These are phyloP conservation scores for Cantharis lateralis DNA, from an alignment of 2,888 invertebrate genomes.

Conservation along the genomic window DNA sequence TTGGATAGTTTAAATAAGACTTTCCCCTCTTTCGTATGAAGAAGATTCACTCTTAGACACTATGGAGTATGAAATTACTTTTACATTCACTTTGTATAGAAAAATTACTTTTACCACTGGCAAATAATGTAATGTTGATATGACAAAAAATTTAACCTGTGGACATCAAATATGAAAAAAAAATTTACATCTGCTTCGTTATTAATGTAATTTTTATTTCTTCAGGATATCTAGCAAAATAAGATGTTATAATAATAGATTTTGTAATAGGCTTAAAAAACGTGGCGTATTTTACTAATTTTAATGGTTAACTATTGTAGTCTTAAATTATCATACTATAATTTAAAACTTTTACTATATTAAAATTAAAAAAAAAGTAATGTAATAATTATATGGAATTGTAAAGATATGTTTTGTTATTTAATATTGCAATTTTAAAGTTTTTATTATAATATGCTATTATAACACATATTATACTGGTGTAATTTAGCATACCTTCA, in stretches of 20 bases:
- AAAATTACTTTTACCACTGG: constrained; percentile 33
- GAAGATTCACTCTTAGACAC: constrained; percentile 44
- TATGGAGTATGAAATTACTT: constrained; percentile 27
- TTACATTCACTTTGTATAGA: constrained; percentile 31
- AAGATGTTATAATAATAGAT: neutral
- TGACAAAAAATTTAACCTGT: neutral
- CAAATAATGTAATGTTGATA: constrained; percentile 11
- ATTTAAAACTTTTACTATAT: neutral
- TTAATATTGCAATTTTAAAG: neutral
- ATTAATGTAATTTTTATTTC: neutral
- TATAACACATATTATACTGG: neutral
- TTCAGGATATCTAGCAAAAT: neutral
- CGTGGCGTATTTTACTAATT: neutral
- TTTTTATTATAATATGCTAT: neutral
- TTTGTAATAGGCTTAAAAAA: neutral
- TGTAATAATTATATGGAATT: neutral
- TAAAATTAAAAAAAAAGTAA: neutral
- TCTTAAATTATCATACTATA: neutral
- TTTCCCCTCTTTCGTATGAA: constrained; percentile 35
- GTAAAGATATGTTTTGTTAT: neutral
- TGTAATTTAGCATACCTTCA: neutral
- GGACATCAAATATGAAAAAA: neutral
- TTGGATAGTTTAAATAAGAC: constrained; percentile 41
- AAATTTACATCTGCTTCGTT: neutral
- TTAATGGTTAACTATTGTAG: neutral